Base-by-base conservation (phyloP, 2,888 invertebrate species). In the Heliothis peltigera region DNA sequence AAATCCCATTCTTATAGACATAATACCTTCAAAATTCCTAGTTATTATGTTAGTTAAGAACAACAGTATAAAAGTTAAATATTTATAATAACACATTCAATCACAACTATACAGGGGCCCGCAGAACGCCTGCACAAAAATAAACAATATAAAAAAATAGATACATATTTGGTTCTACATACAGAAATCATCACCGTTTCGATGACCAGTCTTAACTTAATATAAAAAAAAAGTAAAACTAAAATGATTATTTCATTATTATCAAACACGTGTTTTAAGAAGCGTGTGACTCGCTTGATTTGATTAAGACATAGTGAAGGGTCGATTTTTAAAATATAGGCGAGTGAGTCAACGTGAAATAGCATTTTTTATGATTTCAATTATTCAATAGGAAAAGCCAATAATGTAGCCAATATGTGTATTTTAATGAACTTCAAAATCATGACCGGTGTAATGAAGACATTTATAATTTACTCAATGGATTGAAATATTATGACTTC, bases 81-180 rank as follows among this genome's bases (percentile, higher is more conserved):
- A 48, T 58, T 17, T 42, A 46, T 10, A 22, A 71, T 43, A 56
- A 64, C 43, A 64, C 18, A 46, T 54, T 58, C 17, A 68, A 55
- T 74, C 69, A 70, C 55, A 55, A 48, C 56, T 69, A 69, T 69
- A 71, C 57, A 65, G 10, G 32, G 5, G 19, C 8, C n/a, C 48
- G 48, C 48, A 57, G 17, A 58, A 46, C 22, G 44, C 64, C 58
- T 43, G 18, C 42, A 25, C 47, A 58, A 42, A 63, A 62, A 44
- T n/a, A n/a, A 63, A 25, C 52, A 56, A 57, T 12, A 39, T 21
- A 25, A 64, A 74, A 32, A 58, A 47, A 52, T 35, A 51, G 35
- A 52, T 69, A 70, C 7, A 61, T 44, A 75, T 63, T 70, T 62
- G 63, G 47, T 62, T 75, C 55, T 70, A 67, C 43, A 77, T 55